These are phyloP conservation scores for Incurvaria masculella DNA, from an alignment of 2,888 invertebrate species.

Conservation along the genomic window DNA sequence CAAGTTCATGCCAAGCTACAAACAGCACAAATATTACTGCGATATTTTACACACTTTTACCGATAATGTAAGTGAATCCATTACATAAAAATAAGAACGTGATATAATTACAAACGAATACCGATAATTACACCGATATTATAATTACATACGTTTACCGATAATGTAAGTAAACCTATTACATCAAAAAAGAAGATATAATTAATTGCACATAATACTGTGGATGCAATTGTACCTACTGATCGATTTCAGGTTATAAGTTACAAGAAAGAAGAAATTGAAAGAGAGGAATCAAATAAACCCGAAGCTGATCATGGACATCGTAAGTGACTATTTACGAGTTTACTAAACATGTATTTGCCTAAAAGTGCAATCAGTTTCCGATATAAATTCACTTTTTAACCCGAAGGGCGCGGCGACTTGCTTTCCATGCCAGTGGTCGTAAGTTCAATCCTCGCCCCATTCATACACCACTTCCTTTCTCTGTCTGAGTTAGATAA, in stretches of 20 bases:
- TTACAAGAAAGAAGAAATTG: slow-evolving; percentile 24
- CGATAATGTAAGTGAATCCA: slow-evolving; percentile 29
- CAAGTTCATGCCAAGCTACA: slow-evolving; percentile 45
- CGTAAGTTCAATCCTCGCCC: neutral
- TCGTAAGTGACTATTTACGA: slow-evolving; percentile 32
- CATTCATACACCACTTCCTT: too few species aligned
- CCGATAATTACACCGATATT: slow-evolving; percentile 33
- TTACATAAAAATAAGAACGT: neutral
- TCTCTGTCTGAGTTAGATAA: too few species aligned
- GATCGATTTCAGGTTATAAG: slow-evolving; percentile 29
- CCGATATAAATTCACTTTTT: too few species aligned
- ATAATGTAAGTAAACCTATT: slow-evolving; percentile 28
- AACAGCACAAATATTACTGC: slow-evolving; percentile 46
- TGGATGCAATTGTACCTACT: neutral
- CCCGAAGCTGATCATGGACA: slow-evolving; percentile 27
- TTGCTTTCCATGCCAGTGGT: too few species aligned
- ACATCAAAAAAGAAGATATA: neutral
- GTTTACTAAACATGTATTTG: too few species aligned
- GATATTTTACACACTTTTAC: slow-evolving; percentile 59
- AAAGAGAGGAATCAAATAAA: slow-evolving; percentile 20
- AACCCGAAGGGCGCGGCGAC: too few species aligned
- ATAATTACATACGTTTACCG: slow-evolving; percentile 56
- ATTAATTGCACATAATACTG: neutral
- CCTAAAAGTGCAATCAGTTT: too few species aligned
- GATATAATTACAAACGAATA: neutral